Evolutionary conservation across 2,113 vertebrate species (phyloP).

Genomic region (zebrafish (Danio rerio)): DNA sequence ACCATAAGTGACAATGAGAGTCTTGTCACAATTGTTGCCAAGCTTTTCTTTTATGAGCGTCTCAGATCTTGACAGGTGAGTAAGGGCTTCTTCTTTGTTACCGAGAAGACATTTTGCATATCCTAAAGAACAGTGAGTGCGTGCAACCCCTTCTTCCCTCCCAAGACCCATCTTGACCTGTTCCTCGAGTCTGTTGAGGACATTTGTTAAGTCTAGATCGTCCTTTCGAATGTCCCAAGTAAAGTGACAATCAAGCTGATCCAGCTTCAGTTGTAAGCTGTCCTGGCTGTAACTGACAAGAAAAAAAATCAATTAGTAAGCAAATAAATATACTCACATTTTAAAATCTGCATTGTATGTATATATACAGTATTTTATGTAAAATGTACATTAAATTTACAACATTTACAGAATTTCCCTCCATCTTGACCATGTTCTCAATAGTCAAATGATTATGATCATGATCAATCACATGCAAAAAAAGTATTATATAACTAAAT

Average conservation of each 20-base stretch:
- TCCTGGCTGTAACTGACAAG: neutral
- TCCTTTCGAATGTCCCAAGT: conserved; percentile 76
- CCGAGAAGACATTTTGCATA: conserved; percentile 52
- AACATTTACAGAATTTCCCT: too few species aligned
- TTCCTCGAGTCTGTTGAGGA: conserved; percentile 36
- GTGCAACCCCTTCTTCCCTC: conserved; percentile 42
- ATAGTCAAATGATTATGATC: too few species aligned
- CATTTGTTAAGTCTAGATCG: conserved; percentile 62
- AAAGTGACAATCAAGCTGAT: conserved; percentile 80
- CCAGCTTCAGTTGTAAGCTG: conserved; percentile 63
- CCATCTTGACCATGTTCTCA: too few species aligned
- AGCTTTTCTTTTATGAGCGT: conserved; percentile 33
- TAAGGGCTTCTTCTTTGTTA: conserved; percentile 12
- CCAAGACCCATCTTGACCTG: conserved; percentile 31
- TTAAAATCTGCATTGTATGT: neutral
- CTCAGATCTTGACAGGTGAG: conserved; percentile 44
- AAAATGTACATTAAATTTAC: too few species aligned
- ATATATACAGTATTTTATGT: too few species aligned
- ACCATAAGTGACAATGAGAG: conserved; percentile 58
- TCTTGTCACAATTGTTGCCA: conserved; percentile 20
- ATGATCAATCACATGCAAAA: too few species aligned
- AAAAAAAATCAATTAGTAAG: neutral
- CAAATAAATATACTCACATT: neutral
- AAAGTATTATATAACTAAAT: too few species aligned
- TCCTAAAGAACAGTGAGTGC: conserved; percentile 57